Evolutionary conservation across 2,888 invertebrate genomes (phyloP), one percentile per base, ranked within the genome.

Genomic region (Hemistola chrysoprasaria): DNA sequence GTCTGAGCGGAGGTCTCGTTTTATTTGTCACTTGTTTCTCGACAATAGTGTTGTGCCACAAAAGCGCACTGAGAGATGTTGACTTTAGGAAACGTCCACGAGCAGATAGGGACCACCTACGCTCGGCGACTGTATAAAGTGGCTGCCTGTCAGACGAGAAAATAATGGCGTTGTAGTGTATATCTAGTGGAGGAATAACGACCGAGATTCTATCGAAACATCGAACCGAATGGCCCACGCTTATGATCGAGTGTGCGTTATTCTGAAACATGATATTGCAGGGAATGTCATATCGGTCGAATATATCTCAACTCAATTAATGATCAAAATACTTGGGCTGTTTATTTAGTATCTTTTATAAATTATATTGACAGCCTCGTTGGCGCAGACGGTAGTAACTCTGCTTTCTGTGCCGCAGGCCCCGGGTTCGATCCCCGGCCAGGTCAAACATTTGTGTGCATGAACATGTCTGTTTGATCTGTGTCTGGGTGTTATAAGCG

Each of bases 41-140:
- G 62, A 78, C 75, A 79, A 79, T 72, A 57, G 65, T 68, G 63
- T 54, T 57, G 65, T 58, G 63, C 73, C 74, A 82, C 80, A 84
- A 82, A 75, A 68, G 77, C 77, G 57, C 77, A 71, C 76, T 68
- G 68, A 73, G 75, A 69, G 55, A 66, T 78, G 78, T 78, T 78
- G 73, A 77, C 75, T 74, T 29, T 68, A 69, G 58, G 44, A 38
- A 43, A 47, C 45, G 45, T 51, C 47, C 42, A 16, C 59, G 54
- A 53, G 54, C 59, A 65, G 72, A 71, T 67, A 66, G 54, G 64
- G 83, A 78, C 83, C 84, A 83, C 84, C 82, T 77, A 79, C 78
- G 68, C 71, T 59, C 56, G 59, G 54, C 59, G 62, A 47, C 48
- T 48, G 41, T 44, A 59, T 59, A 59, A 55, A 65, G 59, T 65